Conservation (phyloP, 2,888 invertebrate genomes). For the Drosophila austrosaltans region DNA sequence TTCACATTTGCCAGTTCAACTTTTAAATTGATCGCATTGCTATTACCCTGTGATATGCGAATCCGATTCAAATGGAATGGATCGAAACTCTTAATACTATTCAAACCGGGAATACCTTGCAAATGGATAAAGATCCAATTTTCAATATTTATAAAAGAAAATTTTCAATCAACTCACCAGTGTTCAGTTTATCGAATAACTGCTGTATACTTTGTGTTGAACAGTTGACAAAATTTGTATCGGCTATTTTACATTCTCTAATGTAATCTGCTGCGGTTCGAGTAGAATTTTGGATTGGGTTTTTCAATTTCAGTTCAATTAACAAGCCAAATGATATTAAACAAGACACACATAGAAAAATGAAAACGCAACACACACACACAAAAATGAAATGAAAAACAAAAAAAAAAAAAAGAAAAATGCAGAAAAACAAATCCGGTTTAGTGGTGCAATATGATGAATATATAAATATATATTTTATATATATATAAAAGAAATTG, state of each 20-base stretch:
- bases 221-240: conserved; percentile 87
- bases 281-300: conserved; percentile 54
- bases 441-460: conserved; percentile 65
- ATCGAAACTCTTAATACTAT: conserved; percentile 87
- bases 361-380: background rate
- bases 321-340: conserved; percentile 23
- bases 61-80: conserved; percentile 88
- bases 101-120: conserved; percentile 81
- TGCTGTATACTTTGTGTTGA: conserved; percentile 88
- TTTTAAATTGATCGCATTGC: conserved; percentile 89
- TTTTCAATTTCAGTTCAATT: conserved; percentile 37
- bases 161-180: conserved; percentile 83
- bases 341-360: conserved; percentile 15
- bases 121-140: background rate
- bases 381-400: conserved; percentile 40
- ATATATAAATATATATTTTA: conserved; percentile 12
- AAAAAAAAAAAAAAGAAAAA: conserved; percentile 42
- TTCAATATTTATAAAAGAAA: background rate
- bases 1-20: conserved; percentile 88
- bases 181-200: conserved; percentile 87
- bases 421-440: conserved; percentile 63
- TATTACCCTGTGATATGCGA: conserved; percentile 88
- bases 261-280: conserved; percentile 87
- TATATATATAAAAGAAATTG: background rate
- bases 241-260: conserved; percentile 87